Base-by-base conservation (phyloP, 2,113 vertebrate species). In the Oreotrochilus melanogaster region DNA sequence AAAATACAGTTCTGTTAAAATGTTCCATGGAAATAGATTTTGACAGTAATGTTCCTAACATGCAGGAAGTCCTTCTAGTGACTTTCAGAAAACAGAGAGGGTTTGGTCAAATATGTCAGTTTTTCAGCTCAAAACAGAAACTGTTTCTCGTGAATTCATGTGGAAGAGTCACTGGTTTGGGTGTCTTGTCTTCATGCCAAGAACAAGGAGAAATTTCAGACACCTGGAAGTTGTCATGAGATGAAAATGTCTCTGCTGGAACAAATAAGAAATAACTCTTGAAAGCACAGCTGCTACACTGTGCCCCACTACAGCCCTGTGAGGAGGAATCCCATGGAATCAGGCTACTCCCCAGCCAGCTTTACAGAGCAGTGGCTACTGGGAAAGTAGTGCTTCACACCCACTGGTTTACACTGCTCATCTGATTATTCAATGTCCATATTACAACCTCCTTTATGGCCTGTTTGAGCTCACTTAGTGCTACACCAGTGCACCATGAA, bases 101-200 rank as follows among this genome's bases (percentile, higher is more conserved):
- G 23, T 35, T 76, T 64, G 31, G 48, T 78, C 33, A 53, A 74
- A 81, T 74, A 10, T 18, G 64, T 81, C 2, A 13, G 30, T 2
- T 78, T 86, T 87, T 75, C 65, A 64, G 12, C 67, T 67, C 71
- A 33, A 81, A 94, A 78, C 37, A 78, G 47, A 75, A 91, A 39
- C 28, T 0, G 1, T 17, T 60, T 39, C 25, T 67, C 45, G 51
- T 81, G 87, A 83, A 95, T 92, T 31, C 17, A 64, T 17, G 5
- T 28, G 19, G 64, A 85, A 64, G 56, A 78, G 35, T 2, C 43
- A 17, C 30, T 64, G 64, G 18, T 78, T 92, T 81, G 47, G 37
- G 48, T 37, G 8, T 37, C 10, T 58, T 71, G 27, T 64, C 23
- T 60, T 56, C 67, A 35, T 78, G 84, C 65, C 69, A 89, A 74